Base-by-base conservation (phyloP, 2,797 vertebrate species). In the Acanthiza pusilla region DNA sequence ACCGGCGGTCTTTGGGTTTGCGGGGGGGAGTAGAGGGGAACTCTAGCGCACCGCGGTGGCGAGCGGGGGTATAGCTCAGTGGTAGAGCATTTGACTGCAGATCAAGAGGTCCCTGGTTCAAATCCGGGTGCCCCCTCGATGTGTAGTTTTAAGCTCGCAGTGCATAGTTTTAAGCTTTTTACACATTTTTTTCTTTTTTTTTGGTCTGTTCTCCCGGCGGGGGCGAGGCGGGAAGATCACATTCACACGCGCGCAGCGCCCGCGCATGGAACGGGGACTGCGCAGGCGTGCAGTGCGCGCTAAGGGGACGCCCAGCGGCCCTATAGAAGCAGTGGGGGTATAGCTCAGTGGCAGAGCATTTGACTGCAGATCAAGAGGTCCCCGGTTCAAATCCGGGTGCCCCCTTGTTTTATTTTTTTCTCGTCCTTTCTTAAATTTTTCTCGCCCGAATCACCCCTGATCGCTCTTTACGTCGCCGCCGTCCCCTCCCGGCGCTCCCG, bases 81-180 rank as follows among this genome's bases (percentile, higher is more conserved):
- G 96, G 96, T 0, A 97, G 95, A 97, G 96, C 94, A 94, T 97
- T 97, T 97, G 95, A 97, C 96, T 96, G 96, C 95, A 96, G 96
- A 97, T 97, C 96, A 96, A 97, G 95, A 94, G 95, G 96, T 97
- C 88, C 88, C 88, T 61, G 81, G 81, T 90, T 90, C 88, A 85
- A 90, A 81, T 90, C 88, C 88, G 67, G 88, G 88, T 90, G 81
- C 88, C 81, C 88, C 88, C 88, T 90, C 0, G 9, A 7, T 45
- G 20, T 21, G 18, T 21, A 8, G 23, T 36, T 60, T 60, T 6
- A 9, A 11, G 1, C 4, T 38, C 38, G 12, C 10, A 9, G 18
- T 45, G 43, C 15, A 8, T 20, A 8, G 23, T 36, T 60, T 60
- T 6, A 9, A 11, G 1, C 3, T 29, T 40, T 38, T 54, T 19